Base-by-base conservation (phyloP, 2,113 vertebrate genomes). In the Osmerus mordax region DNA sequence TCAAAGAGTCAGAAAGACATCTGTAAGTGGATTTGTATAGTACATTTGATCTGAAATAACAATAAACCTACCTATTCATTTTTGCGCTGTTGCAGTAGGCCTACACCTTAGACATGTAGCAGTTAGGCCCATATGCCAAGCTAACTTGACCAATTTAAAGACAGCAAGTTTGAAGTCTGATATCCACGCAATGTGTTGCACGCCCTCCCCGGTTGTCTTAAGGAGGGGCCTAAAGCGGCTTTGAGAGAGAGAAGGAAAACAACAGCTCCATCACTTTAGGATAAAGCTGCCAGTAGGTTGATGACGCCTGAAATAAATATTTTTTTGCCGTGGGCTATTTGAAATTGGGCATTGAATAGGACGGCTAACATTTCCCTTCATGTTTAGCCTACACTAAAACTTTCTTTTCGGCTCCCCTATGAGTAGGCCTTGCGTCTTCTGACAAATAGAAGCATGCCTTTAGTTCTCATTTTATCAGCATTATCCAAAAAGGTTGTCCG, bases 161-260 rank as follows among this genome's bases (percentile, higher is more conserved):
- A 25, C 8, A 25, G 58, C n/a, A 2, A 3, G 41, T 63, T 28
- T 71, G 28, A 63, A 32, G 28, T 63, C 28, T 63, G 13, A 23
- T 28, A 14, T 23, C 18, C 18, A 56, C 23, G 59, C 5, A 63
- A 63, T 14, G 61, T 63, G 61, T 63, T 63, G 25, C 25, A 29
- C 61, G 3, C 23, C 61, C 61, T 63, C 61, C 28, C 14, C 28
- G 54, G 19, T 51, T 69, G 55, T 67, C 67, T 61, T 69, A 19
- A 72, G 69, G 71, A 79, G 77, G 68, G 51, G 77, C 71, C 58
- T 72, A 77, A 79, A 79, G 77, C 23, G 61, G 60, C 67, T 47
- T 73, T 75, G 51, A 29, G 71, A 75, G 60, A 52, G 54, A 69
- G 41, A 70, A 51, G 51, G 72, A 68, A 70, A 56, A 68, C 60